These are phyloP conservation scores for Melanotaenia parkinsoni DNA, from an alignment of 2,797 vertebrate genomes.

Conservation along the genomic window DNA sequence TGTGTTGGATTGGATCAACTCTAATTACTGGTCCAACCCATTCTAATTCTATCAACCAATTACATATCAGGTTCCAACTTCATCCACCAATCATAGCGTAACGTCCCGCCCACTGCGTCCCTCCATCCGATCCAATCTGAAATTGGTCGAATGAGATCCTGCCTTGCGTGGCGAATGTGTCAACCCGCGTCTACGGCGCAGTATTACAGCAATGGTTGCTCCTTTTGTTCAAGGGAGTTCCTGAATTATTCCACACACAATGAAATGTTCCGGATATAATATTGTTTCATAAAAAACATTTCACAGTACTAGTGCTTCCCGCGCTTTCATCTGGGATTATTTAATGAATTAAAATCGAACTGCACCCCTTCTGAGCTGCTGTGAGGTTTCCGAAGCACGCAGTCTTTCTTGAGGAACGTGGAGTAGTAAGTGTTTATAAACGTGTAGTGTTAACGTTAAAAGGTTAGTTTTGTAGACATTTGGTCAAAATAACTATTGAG, in stretches of 20 bases:
- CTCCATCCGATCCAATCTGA: constrained; percentile 16
- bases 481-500: not conserved
- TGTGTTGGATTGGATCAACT: not conserved
- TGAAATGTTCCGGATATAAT: constrained; percentile 67
- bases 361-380: constrained; percentile 49
- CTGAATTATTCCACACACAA: constrained; percentile 79
- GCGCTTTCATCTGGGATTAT: constrained; percentile 48
- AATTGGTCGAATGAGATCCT: constrained; percentile 9
- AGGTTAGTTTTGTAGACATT: constrained; percentile 6
- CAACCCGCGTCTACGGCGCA: constrained; percentile 55
- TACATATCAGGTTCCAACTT: not conserved
- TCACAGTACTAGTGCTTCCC: constrained; percentile 25
- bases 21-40: not conserved
- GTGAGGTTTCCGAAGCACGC: constrained; percentile 74
- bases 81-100: constrained; percentile 7
- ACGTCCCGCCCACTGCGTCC: constrained; percentile 4
- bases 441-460: constrained; percentile 34
- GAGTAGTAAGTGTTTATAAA: constrained; percentile 84
- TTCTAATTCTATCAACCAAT: constrained; percentile 9
- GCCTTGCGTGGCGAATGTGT: constrained; percentile 79
- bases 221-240: constrained; percentile 86
- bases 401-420: constrained; percentile 75
- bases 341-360: constrained; percentile 63
- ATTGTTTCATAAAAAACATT: constrained; percentile 56
- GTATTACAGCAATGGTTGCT: constrained; percentile 71